Base-by-base conservation (phyloP, 2,888 invertebrate species). In the Mactromeris polynyma region DNA sequence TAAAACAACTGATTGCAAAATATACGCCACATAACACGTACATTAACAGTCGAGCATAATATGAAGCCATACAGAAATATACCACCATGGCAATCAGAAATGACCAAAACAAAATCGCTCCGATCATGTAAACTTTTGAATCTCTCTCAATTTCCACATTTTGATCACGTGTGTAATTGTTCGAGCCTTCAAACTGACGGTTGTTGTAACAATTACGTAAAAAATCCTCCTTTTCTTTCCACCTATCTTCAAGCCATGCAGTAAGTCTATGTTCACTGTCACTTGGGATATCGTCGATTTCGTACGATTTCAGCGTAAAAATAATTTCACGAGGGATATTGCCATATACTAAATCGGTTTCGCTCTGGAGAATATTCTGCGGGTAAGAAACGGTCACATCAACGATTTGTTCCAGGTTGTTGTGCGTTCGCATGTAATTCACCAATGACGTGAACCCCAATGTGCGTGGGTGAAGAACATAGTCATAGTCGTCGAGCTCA, bases 301-400 rank as follows among this genome's bases (percentile, higher is more conserved):
- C 89, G 85, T 95, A 90, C 82, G 95, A 97, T 95, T 98, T 97
- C 90, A 98, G 97, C 96, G 98, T 97, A 95, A 98, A 98, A 96
- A 98, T 98, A 7, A 98, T 98, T 95, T 98, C 97, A 90, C 97
- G 97, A 0, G 98, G 98, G 94, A 98, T 97, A 88, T 97, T 97
- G 21, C 98, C 98, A 21, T 97, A 97, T 7, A 98, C 95, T 81
- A 98, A 96, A 94, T 98, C 98, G 33, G 97, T 96, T 96, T 98
- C 98, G 21, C 97, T 98, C 96, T 98, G 98, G 0, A 98, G 98
- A 40, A 98, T 97, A n/a, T 97, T 97, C 92, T 97, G 97, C 7
- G 98, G 98, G 96, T 98, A 99, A 0, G 98, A 98, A 14, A 99
- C 97, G 0, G 98, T 98, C 91, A 98, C 97, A 96, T 98, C 98